Conservation (phyloP, 2,888 invertebrate genomes). For the Cheiracanthium punctorium region DNA sequence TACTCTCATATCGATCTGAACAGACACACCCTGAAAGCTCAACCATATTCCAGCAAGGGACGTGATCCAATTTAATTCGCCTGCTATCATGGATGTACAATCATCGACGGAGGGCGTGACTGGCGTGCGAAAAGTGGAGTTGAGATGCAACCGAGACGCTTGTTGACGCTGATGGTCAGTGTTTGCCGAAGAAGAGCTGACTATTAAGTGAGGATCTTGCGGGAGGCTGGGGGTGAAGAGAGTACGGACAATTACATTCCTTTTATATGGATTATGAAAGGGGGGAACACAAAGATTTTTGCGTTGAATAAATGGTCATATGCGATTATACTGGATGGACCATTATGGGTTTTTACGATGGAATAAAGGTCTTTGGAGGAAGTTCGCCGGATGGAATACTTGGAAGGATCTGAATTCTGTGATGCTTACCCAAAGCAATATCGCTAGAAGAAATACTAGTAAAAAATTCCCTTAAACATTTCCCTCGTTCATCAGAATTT, state of each 20-base stretch:
- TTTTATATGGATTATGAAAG: not conserved
- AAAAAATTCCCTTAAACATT: no score
- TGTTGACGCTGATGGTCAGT: conserved; percentile 1
- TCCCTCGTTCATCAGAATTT: no score
- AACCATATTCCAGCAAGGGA: not conserved
- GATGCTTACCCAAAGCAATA: no score
- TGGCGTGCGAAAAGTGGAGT: not conserved
- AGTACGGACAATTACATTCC: not conserved
- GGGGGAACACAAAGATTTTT: no score
- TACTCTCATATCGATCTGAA: not conserved
- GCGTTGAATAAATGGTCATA: no score
- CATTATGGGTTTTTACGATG: no score
- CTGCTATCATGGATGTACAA: not conserved
- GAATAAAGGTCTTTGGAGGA: no score
- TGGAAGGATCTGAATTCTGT: no score
- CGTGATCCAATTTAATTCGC: conserved; percentile 7
- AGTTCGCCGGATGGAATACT: no score
- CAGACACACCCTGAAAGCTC: conserved; percentile 2
- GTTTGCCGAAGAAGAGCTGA: not conserved
- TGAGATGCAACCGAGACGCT: not conserved
- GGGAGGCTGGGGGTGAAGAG: not conserved
- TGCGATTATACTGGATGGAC: no score
- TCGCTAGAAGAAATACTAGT: no score
- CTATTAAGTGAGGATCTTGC: not conserved
- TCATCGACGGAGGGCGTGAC: conserved; percentile 1